A percentile compares a stretch with the other conserved stretches of the same genome.
phyloP scores from a whole-genome alignment of 2,113 vertebrate genomes.

The Tinamus guttatus region DNA sequence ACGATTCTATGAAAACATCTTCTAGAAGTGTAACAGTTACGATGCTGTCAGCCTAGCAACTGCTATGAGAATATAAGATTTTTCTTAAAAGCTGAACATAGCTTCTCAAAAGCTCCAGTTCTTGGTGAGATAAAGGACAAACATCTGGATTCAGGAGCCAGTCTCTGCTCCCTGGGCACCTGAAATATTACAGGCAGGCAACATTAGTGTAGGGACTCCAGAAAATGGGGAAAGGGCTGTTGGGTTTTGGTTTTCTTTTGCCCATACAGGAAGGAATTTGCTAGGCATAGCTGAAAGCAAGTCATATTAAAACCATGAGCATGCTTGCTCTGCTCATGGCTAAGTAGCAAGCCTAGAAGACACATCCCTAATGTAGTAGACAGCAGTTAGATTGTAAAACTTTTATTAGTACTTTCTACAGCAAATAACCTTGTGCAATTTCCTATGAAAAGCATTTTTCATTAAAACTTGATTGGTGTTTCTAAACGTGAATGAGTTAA shows the following conservation, averaged over 20 bases:
- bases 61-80: neutral
- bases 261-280: neutral
- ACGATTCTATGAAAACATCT: conserved; percentile 46
- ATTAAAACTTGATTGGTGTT: neutral
- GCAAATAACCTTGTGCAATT: neutral
- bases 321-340: neutral
- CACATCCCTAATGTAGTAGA: neutral
- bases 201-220: neutral
- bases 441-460: neutral
- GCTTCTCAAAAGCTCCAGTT: neutral
- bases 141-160: neutral
- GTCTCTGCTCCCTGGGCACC: neutral
- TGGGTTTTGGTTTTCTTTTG: neutral
- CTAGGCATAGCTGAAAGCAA: neutral
- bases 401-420: neutral
- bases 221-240: neutral
- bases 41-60: neutral
- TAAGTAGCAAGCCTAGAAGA: neutral
- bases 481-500: neutral
- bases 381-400: neutral
- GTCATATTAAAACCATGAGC: neutral
- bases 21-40: neutral
- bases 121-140: conserved; percentile 1
- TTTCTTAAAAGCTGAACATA: neutral
- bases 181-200: neutral